Evolutionary conservation across 2,797 vertebrate genomes (phyloP), one percentile per base, ranked within the genome.

Genomic region (Sebastes oblongus): DNA sequence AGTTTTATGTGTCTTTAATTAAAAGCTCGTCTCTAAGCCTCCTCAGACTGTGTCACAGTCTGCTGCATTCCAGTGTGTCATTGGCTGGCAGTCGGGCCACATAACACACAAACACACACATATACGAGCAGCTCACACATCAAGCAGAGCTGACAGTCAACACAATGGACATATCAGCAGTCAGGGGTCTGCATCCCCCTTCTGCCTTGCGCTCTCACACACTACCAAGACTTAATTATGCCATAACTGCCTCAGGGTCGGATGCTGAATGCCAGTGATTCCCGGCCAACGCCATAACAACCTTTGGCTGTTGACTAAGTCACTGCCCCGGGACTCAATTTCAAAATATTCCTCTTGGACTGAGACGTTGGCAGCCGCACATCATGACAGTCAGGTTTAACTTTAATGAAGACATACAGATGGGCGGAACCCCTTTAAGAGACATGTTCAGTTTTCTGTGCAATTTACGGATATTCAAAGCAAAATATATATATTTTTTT

Each of bases 101-200:
- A 72, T 58, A 72, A 61, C 81, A 83, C 73, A 72, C 65, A 70
- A 27, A 69, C 67, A 72, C 78, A 82, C 42, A 58, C 54, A 71
- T 62, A 72, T 46, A 70, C 10, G 54, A 77, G 67, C 60, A n/a
- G 60, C 71, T 78, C 73, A 42, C 79, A 75, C 86, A 80, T 90
- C 87, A 88, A 85, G 82, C 73, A 78, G 81, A 86, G 88, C 81
- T 91, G 91, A 92, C 90, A 90, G 88, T 81, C 39, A 20, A 85
- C 85, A 93, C 90, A 93, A 91, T 87, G 69, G 90, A 78, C 82
- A 79, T 86, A 86, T 90, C 87, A 88, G 67, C 90, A 88, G 89
- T 81, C 77, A 87, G 85, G 73, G 84, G 91, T 89, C 85, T 78
- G 72, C 76, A 25, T 79, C 77, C 78, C 86, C 84, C 75, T 83